Conservation (phyloP, 2,888 invertebrate genomes). For the Formica aserva region DNA sequence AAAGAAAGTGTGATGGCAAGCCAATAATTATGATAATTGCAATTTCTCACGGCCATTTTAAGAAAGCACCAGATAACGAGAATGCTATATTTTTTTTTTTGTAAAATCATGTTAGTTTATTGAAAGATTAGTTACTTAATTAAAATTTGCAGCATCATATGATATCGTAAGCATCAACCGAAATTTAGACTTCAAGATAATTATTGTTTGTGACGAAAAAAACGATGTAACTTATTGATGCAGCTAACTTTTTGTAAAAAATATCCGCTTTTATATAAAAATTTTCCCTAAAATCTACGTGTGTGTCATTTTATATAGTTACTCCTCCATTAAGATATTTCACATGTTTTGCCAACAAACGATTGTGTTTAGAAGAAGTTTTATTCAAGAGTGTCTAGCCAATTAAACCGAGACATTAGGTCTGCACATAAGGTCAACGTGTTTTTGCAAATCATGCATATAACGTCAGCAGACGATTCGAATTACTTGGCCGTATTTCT, state of each 20-base stretch:
- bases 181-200: background rate
- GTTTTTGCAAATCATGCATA: background rate
- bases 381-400: background rate
- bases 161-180: background rate
- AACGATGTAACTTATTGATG: background rate
- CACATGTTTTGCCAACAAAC: background rate
- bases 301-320: background rate
- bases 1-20: constrained; percentile 43
- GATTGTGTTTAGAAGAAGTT: background rate
- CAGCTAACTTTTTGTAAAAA: background rate
- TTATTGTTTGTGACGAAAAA: background rate
- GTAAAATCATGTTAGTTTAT: constrained; percentile 10
- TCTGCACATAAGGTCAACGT: background rate
- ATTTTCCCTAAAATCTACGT: background rate
- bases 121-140: background rate
- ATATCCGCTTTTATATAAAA: background rate
- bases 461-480: background rate
- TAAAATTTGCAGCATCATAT: background rate
- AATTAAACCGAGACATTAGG: constrained; percentile 1
- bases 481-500: background rate
- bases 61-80: constrained; percentile 25
- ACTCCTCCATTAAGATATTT: background rate
- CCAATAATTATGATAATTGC: constrained; percentile 58
- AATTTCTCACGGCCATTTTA: constrained; percentile 32
- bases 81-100: background rate